Evolutionary conservation across 2,888 invertebrate genomes (phyloP).

Genomic region (Heliconius ethilla): DNA sequence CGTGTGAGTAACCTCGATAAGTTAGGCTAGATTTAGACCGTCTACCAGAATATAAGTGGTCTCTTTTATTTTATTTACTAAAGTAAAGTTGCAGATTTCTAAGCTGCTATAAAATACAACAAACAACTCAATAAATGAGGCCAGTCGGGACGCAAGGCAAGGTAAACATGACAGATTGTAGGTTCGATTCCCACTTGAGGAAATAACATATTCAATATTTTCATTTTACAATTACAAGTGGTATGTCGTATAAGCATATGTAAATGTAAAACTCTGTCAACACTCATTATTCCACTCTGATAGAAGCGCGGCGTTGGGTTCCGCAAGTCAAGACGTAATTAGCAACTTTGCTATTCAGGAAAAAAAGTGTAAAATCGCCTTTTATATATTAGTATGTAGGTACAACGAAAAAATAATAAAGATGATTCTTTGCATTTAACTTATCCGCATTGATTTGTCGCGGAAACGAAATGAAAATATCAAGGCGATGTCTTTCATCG

Average conservation of each 20-base stretch:
- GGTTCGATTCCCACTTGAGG: too few relatives aligned
- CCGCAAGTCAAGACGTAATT: too few relatives aligned
- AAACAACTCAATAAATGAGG: background rate
- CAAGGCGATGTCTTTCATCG: slow-evolving; percentile 33
- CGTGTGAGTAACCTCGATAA: slow-evolving; percentile 38
- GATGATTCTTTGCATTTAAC: background rate
- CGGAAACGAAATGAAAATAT: slow-evolving; percentile 30
- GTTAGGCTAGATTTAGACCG: slow-evolving; percentile 36
- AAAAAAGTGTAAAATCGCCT: too few relatives aligned
- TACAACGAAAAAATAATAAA: background rate
- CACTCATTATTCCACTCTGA: too few relatives aligned
- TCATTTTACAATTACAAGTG: too few relatives aligned
- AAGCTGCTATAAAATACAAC: background rate
- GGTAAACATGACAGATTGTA: too few relatives aligned
- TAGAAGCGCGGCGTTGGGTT: too few relatives aligned
- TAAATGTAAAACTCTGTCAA: too few relatives aligned
- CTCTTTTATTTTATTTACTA: slow-evolving; percentile 14
- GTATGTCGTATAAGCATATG: too few relatives aligned
- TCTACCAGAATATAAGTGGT: slow-evolving; percentile 2
- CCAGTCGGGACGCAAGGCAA: too few relatives aligned
- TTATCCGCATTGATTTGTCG: slow-evolving; percentile 20
- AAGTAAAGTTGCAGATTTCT: background rate
- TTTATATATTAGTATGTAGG: background rate
- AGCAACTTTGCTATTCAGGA: too few relatives aligned
- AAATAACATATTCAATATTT: too few relatives aligned